Evolutionary conservation across 2,888 invertebrate species (phyloP), one percentile per base, ranked within the genome.

Genomic region (Protophormia terraenovae): DNA sequence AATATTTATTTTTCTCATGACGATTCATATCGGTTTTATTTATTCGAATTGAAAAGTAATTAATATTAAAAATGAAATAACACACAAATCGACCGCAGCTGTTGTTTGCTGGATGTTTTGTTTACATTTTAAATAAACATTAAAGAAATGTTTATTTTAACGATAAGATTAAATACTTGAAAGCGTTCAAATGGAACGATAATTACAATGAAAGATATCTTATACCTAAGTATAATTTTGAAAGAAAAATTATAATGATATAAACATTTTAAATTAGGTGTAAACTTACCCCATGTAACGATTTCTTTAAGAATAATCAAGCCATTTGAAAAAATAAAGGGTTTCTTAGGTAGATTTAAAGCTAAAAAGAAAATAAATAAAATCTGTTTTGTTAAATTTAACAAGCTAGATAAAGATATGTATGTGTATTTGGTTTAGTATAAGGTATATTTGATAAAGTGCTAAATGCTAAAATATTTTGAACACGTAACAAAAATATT

Each of bases 211-310:
- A 47, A 55, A 38, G 7, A 29, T 47, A 8, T 8, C 12, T 0
- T 71, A 41, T 41, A 58, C 19, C 5, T 8, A 7, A 32, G n/a
- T 14, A 38, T 12, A 7, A 8, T 50, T 22, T n/a, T 2, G 6
- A 12, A 1, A 10, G 5, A 75, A 32, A 8, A 12, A 53, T 10
- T 10, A 50, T 16, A 22, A 3, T 3, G 0, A 12, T 62, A 14
- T 67, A 67, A 32, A 32, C 29, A 50, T 55, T 66, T 41, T 14
- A n/a, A 67, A 50, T 24, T 71, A 64, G 41, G 32, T 12, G 6
- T 58, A 24, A 38, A 71, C 78, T 78, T 62, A 78, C 69, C 71
- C 24, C 62, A 78, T 62, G 38, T n/a, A 35, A 27, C 5, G 14
- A 50, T 38, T 14, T n/a, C 12, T 58, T 47, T 38, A 12, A 3